Evolutionary conservation across 92 coral and sea anemone genomes (phyloP).

Genomic region (Epizoanthus rinbou): DNA sequence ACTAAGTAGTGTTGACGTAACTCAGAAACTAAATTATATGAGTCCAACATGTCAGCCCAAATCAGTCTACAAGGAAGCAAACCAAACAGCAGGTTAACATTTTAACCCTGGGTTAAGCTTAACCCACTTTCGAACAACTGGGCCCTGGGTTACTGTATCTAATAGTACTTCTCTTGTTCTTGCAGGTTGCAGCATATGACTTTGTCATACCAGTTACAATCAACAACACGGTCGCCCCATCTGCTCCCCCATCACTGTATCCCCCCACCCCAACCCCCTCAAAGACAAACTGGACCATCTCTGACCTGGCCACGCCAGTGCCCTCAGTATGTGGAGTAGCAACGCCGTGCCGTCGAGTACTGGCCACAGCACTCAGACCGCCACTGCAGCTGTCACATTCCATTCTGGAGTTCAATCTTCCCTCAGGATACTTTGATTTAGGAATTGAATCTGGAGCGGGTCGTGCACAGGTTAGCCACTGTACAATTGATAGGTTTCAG

Average conservation of each 20-base stretch:
- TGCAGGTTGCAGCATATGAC: conserved; percentile 95
- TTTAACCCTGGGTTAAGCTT: too few species aligned
- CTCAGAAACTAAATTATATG: too few species aligned
- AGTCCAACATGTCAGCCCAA: too few species aligned
- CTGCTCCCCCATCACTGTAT: conserved; percentile 84
- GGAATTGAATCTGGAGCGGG: conserved; percentile 99
- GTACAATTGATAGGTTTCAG: neutral
- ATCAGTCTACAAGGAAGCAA: too few species aligned
- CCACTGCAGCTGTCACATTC: conserved; percentile 93
- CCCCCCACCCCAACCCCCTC: conserved; percentile 99
- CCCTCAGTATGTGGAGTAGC: conserved; percentile 76
- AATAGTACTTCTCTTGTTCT: neutral
- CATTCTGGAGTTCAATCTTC: conserved; percentile 80
- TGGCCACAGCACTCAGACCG: conserved; percentile 92
- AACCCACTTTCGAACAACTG: too few species aligned
- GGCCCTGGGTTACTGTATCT: neutral
- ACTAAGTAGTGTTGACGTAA: too few species aligned
- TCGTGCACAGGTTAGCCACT: conserved; percentile 78
- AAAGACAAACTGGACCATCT: conserved; percentile 98
- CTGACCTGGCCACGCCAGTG: conserved; percentile 92
- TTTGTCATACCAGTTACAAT: conserved; percentile 95
- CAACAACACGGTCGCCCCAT: conserved; percentile 94
- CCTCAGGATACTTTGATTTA: conserved; percentile 94
- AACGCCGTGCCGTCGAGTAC: conserved; percentile 94
- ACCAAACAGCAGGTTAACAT: too few species aligned